phyloP scores from a whole-genome alignment of 2,797 vertebrate genomes.

The Todus mexicanus region DNA sequence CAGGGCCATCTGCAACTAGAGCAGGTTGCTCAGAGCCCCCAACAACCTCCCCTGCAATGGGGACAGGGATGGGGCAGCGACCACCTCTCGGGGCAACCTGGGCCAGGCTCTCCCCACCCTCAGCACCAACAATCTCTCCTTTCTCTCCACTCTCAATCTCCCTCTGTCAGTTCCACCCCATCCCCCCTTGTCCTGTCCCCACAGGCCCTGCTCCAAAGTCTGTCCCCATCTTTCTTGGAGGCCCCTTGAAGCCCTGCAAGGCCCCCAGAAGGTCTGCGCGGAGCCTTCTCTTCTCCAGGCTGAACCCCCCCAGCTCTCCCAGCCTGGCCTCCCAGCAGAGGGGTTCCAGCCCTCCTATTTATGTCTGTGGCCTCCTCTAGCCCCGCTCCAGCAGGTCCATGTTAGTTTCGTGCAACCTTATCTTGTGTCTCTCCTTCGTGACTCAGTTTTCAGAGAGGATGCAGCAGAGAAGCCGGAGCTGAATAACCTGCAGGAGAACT shows the following conservation, averaged over 20 bases:
- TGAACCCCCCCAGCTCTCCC: not conserved
- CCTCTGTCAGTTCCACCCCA: not conserved
- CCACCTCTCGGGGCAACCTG: not conserved
- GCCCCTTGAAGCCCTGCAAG: not conserved
- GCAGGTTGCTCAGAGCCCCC: not conserved
- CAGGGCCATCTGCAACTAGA: not conserved
- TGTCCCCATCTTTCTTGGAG: not conserved
- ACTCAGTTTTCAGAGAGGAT: constrained; percentile 66
- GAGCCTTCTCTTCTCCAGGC: not conserved
- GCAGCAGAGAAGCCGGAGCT: not conserved
- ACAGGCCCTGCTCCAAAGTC: not conserved
- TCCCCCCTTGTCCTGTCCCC: not conserved
- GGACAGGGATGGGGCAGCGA: not conserved
- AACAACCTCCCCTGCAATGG: not conserved
- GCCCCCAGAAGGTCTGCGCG: not conserved
- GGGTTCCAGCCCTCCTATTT: not conserved
- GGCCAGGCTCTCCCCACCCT: not conserved
- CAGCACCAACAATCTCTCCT: no score
- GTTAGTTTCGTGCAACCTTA: not conserved
- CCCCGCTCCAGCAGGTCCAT: not conserved
- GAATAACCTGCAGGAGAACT: constrained; percentile 76
- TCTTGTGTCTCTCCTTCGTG: not conserved
- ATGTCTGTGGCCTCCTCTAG: no score
- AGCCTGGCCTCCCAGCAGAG: not conserved
- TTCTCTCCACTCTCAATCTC: no score